Conservation (phyloP, 2,113 vertebrate genomes). For the Sturnira hondurensis region DNA sequence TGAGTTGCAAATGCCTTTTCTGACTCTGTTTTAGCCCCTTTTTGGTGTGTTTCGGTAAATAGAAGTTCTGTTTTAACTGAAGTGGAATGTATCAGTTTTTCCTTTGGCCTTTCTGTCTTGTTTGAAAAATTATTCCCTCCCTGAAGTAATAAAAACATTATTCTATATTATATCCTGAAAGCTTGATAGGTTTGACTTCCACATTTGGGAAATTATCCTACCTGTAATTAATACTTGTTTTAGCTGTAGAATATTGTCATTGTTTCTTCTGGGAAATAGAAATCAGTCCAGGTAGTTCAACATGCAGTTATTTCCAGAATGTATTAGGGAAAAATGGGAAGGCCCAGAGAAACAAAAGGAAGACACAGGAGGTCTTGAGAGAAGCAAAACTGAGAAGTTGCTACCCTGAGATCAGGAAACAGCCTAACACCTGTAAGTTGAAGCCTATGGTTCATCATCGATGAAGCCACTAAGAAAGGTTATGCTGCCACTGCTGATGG, state of each 20-base stretch:
- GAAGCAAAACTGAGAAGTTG: not conserved
- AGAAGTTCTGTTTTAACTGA: not conserved
- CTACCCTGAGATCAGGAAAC: not conserved
- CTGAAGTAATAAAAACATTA: not conserved
- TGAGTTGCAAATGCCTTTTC: not conserved
- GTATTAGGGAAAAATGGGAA: not conserved
- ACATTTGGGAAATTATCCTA: constrained; percentile 32
- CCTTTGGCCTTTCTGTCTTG: not conserved
- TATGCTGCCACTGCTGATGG: no score
- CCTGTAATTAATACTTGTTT: not conserved
- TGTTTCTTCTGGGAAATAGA: not conserved
- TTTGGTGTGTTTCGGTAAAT: not conserved
- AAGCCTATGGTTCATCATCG: not conserved
- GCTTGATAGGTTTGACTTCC: not conserved
- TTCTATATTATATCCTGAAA: not conserved
- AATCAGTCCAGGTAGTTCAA: not conserved
- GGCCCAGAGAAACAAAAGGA: not conserved
- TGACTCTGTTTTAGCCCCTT: not conserved
- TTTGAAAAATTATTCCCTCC: not conserved
- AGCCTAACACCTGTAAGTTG: not conserved
- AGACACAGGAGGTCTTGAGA: not conserved
- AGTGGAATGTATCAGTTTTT: not conserved
- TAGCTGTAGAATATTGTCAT: not conserved
- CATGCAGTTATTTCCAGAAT: not conserved
- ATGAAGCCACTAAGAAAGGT: not conserved